Evolutionary conservation across 1,140 invertebrate species (phyloP).

Genomic region (Hydropsyche tenuis): DNA sequence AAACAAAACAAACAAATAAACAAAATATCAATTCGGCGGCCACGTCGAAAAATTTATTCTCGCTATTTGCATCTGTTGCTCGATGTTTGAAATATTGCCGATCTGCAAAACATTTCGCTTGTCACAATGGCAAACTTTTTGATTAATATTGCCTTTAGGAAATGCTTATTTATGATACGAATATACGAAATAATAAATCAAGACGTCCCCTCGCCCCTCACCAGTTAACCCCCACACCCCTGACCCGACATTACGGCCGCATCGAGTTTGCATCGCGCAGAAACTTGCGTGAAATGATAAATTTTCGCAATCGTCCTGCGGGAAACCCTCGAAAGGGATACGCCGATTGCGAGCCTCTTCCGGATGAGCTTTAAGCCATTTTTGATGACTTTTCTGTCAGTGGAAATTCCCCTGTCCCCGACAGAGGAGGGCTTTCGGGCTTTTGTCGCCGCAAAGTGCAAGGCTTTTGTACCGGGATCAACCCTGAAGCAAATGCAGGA

Average conservation of each 20-base stretch:
- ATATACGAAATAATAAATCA: conserved; percentile 49
- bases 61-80: conserved; percentile 47
- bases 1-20: conserved; percentile 35
- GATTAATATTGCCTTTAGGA: conserved; percentile 48
- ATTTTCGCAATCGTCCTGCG: conserved; percentile 14
- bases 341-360: background rate
- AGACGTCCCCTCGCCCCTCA: conserved; percentile 1
- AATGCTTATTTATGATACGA: conserved; percentile 47
- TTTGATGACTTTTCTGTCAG: conserved; percentile 3
- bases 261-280: conserved; percentile 36
- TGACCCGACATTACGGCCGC: background rate
- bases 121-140: conserved; percentile 47
- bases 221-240: background rate
- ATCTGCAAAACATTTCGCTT: conserved; percentile 46
- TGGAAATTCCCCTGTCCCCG: background rate
- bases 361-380: background rate
- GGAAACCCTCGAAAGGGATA: background rate
- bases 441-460: conserved; percentile 21
- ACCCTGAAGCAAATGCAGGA: background rate
- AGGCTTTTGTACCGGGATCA: background rate
- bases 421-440: conserved; percentile 7
- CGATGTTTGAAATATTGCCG: conserved; percentile 43
- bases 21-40: conserved; percentile 35
- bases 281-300: conserved; percentile 38
- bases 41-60: conserved; percentile 40